A percentile compares a stretch with the other conserved stretches of the same genome.
These are phyloP conservation scores for Seira sanloemensis DNA, from an alignment of 2,888 invertebrate species.

Conservation along the genomic window DNA sequence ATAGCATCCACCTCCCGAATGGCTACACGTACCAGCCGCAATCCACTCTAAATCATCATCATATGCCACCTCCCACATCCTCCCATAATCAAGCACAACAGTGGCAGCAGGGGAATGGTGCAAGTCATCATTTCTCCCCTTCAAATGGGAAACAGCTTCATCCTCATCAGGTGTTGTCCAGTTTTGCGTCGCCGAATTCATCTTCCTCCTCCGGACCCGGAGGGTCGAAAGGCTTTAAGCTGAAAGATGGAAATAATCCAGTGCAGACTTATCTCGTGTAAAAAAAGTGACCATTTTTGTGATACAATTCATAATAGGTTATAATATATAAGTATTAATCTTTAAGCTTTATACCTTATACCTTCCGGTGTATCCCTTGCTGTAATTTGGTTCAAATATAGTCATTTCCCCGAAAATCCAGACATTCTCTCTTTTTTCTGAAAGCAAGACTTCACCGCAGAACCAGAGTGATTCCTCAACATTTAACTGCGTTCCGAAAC, in stretches of 20 bases:
- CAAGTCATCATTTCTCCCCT: constrained; percentile 35
- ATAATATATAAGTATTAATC: constrained; percentile 1
- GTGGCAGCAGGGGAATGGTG: constrained; percentile 4
- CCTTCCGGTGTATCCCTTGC: constrained; percentile 3
- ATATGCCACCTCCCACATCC: not conserved
- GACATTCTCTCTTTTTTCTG: not conserved
- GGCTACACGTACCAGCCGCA: constrained; percentile 72
- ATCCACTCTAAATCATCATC: constrained; percentile 35
- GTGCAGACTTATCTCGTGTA: constrained; percentile 73
- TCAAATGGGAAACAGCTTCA: constrained; percentile 26
- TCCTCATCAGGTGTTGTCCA: constrained; percentile 41
- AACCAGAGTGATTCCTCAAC: not conserved
- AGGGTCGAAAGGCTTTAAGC: constrained; percentile 62
- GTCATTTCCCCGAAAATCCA: not conserved
- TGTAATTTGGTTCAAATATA: constrained; percentile 14
- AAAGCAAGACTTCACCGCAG: no score
- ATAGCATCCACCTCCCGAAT: constrained; percentile 72
- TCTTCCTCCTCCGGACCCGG: constrained; percentile 19
- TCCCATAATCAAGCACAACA: constrained; percentile 55
- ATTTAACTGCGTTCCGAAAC: no score
- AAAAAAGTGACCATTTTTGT: constrained; percentile 39
- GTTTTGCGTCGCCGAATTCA: constrained; percentile 31
- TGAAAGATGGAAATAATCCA: constrained; percentile 61
- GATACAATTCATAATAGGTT: constrained; percentile 12
- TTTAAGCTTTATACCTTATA: not conserved